Evolutionary conservation across 2,888 invertebrate genomes (phyloP).

Genomic region (Melanostoma scalare): DNA sequence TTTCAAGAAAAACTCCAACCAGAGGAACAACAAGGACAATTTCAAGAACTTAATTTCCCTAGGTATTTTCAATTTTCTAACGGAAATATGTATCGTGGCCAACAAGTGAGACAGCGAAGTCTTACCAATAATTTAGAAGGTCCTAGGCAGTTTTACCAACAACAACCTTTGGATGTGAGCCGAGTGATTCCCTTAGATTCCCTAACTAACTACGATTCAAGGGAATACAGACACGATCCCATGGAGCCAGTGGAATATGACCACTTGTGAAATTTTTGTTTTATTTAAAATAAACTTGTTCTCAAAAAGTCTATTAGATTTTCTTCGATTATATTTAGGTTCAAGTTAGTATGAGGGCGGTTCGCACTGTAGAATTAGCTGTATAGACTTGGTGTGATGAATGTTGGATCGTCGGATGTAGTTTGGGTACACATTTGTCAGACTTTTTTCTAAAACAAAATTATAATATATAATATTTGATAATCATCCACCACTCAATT

Average conservation of each 20-base stretch:
- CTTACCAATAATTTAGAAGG: conserved; percentile 7
- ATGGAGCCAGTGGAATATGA: conserved; percentile 45
- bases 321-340: too few species aligned
- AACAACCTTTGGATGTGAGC: conserved; percentile 1
- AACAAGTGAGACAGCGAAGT: conserved; percentile 12
- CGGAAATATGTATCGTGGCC: conserved; percentile 26
- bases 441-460: too few species aligned
- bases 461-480: too few species aligned
- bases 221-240: conserved; percentile 32
- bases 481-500: too few species aligned
- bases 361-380: too few species aligned
- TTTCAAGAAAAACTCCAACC: conserved; percentile 10
- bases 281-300: too few species aligned
- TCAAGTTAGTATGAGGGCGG: too few species aligned
- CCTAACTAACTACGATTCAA: conserved; percentile 1
- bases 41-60: conserved; percentile 11
- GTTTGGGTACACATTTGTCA: too few species aligned
- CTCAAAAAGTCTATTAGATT: too few species aligned
- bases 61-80: conserved; percentile 5
- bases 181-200: conserved; percentile 48
- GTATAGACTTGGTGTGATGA: too few species aligned
- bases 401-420: too few species aligned
- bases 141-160: conserved; percentile 29
- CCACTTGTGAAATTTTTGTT: conserved; percentile 18
- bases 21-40: not conserved